These are phyloP conservation scores for Neoseiulus cucumeris DNA, from an alignment of 1,140 invertebrate genomes.

Conservation along the genomic window DNA sequence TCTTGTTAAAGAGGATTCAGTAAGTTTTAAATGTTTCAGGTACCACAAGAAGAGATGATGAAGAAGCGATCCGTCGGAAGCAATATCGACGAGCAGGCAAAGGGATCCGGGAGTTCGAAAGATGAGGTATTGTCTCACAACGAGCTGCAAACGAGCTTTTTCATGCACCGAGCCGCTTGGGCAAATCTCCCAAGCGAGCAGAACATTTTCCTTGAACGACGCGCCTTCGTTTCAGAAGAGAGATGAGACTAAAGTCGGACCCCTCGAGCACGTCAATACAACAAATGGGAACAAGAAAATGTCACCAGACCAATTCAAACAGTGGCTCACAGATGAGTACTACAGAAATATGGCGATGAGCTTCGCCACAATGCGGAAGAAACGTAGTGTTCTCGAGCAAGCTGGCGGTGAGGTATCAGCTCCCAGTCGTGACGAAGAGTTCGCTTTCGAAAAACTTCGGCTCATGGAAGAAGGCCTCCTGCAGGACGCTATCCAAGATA, in stretches of 20 bases:
- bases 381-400: neutral
- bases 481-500: neutral
- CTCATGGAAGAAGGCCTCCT: neutral
- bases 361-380: constrained; percentile 1
- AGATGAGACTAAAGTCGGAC: neutral
- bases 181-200: too few species aligned
- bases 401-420: neutral
- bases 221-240: too few species aligned
- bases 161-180: too few species aligned
- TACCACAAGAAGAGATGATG: neutral
- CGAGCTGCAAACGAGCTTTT: too few species aligned
- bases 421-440: neutral
- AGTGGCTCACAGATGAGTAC: constrained; percentile 6
- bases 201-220: too few species aligned
- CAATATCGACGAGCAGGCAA: too few species aligned
- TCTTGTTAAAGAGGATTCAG: too few species aligned
- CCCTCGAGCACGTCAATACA: neutral
- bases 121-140: too few species aligned
- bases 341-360: constrained; percentile 7
- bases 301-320: neutral
- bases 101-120: too few species aligned
- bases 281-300: neutral
- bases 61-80: neutral
- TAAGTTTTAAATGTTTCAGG: neutral
- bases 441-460: neutral